Percentiles rank a stretch among this genome's conserved stretches.
These are phyloP conservation scores for Cataglyphis hispanica DNA, from an alignment of 1,140 invertebrate species.

Conservation along the genomic window DNA sequence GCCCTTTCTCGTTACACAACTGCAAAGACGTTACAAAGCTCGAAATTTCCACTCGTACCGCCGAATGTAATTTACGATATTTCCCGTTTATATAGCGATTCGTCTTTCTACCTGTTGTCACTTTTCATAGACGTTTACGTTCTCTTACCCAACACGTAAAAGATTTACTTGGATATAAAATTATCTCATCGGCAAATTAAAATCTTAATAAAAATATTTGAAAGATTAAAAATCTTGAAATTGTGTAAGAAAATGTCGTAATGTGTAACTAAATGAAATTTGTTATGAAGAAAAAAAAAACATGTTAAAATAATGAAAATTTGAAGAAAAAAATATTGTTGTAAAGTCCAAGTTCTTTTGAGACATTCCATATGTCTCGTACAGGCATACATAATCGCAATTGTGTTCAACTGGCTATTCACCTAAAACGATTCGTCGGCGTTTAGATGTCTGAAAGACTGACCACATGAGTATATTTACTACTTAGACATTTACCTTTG, in stretches of 20 bases:
- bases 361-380: background rate
- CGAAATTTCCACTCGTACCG: constrained; percentile 48
- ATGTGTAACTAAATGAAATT: background rate
- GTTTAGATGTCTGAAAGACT: constrained; percentile 44
- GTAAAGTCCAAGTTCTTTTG: background rate
- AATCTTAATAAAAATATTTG: background rate
- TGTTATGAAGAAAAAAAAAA: background rate
- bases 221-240: constrained; percentile 1
- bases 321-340: background rate
- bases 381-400: background rate
- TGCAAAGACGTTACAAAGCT: constrained; percentile 48
- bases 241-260: background rate
- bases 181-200: background rate
- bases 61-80: constrained; percentile 51
- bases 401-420: constrained; percentile 24
- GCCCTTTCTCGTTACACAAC: constrained; percentile 45
- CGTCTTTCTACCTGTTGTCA: background rate
- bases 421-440: constrained; percentile 35
- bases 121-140: background rate
- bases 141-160: background rate
- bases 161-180: background rate
- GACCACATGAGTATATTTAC: constrained; percentile 57
- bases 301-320: background rate
- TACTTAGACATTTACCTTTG: constrained; percentile 60
- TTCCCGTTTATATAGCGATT: constrained; percentile 45